Base-by-base conservation (phyloP, 2,113 vertebrate genomes). In the Elanoides forficatus region DNA sequence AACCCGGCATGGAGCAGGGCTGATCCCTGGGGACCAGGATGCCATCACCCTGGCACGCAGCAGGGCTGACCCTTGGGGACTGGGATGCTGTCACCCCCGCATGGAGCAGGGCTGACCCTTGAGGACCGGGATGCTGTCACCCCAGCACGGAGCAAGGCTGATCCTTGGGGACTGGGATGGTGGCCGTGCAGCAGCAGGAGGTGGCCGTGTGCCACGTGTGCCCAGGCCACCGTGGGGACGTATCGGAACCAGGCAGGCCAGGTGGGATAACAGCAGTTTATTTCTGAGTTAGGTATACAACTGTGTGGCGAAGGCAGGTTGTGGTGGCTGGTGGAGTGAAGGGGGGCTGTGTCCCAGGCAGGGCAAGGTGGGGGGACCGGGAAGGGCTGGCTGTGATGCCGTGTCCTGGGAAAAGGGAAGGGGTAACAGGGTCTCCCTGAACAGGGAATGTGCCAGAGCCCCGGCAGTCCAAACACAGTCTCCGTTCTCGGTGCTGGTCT, bases 1-100 rank as follows among this genome's bases (percentile, higher is more conserved):
- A 56, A n/a, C 25, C 36, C 0, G 1, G 2, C 42, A 47, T 1
- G 3, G 63, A 78, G 58, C 47, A 23, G 52, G 42, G 34, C 26
- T 73, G 53, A 18, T 1, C 22, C 47, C 7, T 40, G 15, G 0
- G 2, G 15, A 30, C 9, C 0, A 0, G 11, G 9, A 11, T 0
- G 1, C 60, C 3, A 8, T 17, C 67, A 50, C 56, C 13, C 9
- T 0, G 1, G 14, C 53, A 30, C 0, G 67, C 96, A 95, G 96
- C 96, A 12, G 81, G 47, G 36, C 70, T 68, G 67, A 68, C 40
- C 67, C 83, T 58, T 73, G 42, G 59, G 71, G 73, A 86, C 72
- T 15, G 86, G 63, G 66, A 87, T 66, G 21, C 47, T 6, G 1
- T 56, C 88, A 83, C 42, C 83, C 47, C 40, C 7, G 58, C 52